Conservation (phyloP, 2,113 vertebrate genomes). For the Accipiter virgatus region DNA sequence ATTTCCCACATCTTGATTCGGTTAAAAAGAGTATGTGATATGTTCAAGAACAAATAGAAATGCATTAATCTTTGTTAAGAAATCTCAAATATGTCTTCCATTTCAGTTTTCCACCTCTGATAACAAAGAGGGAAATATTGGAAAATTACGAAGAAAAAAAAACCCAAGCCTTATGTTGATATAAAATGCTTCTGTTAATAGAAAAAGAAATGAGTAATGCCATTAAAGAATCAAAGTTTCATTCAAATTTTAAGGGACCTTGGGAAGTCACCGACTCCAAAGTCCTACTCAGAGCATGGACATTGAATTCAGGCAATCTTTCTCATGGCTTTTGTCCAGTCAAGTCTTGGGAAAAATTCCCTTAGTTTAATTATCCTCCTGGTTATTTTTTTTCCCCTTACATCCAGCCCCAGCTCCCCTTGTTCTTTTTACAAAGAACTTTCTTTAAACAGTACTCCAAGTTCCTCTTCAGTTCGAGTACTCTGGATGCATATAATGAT, state of each 20-base stretch:
- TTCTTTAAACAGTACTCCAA: not conserved
- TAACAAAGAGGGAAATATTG: not conserved
- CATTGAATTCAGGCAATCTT: not conserved
- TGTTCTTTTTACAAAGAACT: not conserved
- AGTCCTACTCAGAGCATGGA: not conserved
- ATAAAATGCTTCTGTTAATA: not conserved
- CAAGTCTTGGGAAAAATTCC: not conserved
- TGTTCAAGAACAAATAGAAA: not conserved
- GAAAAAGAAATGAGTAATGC: not conserved
- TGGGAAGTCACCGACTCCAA: not conserved
- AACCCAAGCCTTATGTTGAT: no score
- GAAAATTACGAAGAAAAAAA: not conserved
- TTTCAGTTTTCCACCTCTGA: not conserved
- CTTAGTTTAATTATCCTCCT: not conserved
- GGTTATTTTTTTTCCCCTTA: not conserved
- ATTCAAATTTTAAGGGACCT: not conserved
- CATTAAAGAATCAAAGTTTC: not conserved
- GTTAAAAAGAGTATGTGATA: not conserved
- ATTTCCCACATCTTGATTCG: not conserved
- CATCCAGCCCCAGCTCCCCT: not conserved
- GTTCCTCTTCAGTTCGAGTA: not conserved
- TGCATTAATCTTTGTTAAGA: not conserved
- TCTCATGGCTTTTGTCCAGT: not conserved
- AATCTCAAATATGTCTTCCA: not conserved
- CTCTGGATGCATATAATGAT: not conserved